Evolutionary conservation across 2,888 invertebrate genomes (phyloP).

Genomic region (Agonopterix arenella): DNA sequence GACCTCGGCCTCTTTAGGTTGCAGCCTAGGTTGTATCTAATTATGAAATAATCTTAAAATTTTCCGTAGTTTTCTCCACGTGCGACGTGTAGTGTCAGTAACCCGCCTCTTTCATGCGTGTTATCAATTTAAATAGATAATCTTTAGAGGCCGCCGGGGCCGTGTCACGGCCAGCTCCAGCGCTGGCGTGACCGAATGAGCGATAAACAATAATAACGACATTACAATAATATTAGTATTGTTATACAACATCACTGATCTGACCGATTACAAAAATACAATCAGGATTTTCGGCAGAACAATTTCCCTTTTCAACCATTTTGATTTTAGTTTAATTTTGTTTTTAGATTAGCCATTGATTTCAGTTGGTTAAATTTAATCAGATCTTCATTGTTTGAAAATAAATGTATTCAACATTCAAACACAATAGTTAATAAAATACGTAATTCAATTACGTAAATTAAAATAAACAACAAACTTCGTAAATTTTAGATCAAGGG

Average conservation of each 20-base stretch:
- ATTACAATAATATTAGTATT: background rate
- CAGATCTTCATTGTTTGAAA: too few species aligned
- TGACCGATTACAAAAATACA: slow-evolving; percentile 22
- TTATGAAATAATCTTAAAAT: background rate
- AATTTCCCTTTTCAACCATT: too few species aligned
- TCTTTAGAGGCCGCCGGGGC: slow-evolving; percentile 2
- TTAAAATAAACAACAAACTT: too few species aligned
- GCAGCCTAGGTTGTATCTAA: background rate
- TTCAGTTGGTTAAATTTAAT: too few species aligned
- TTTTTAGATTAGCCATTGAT: too few species aligned
- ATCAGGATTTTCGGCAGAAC: too few species aligned
- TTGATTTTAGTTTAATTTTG: too few species aligned
- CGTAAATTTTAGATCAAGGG: slow-evolving; percentile 43
- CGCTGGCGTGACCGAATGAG: background rate
- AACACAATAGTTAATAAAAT: too few species aligned
- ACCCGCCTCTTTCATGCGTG: slow-evolving; percentile 8
- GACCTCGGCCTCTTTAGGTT: too few species aligned
- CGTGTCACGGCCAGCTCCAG: slow-evolving; percentile 12
- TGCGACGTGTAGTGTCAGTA: slow-evolving; percentile 10
- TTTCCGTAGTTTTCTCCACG: slow-evolving; percentile 1
- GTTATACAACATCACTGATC: slow-evolving; percentile 8
- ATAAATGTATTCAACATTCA: too few species aligned
- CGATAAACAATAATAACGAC: slow-evolving; percentile 3
- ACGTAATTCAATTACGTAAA: too few species aligned
- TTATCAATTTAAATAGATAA: slow-evolving; percentile 9